Conservation (phyloP, 2,113 vertebrate genomes). For the Ophthalmolycus amberensis region DNA sequence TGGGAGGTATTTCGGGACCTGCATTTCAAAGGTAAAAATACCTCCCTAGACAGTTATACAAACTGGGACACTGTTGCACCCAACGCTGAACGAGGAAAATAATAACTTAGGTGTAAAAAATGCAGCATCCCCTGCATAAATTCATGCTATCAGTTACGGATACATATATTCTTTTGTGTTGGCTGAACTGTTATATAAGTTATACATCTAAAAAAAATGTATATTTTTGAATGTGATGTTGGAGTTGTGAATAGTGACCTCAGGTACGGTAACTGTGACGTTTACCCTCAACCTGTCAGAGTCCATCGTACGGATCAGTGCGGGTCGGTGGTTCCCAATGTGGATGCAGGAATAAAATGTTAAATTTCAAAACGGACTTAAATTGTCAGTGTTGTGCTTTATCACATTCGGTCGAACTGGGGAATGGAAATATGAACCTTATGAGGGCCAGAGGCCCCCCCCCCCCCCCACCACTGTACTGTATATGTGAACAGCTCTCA, state of each 20-base stretch:
- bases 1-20: conserved; percentile 50
- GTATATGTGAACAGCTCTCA: conserved; percentile 46
- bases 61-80: conserved; percentile 10
- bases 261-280: background rate
- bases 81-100: background rate
- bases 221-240: background rate
- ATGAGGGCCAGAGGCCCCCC: conserved; percentile 3
- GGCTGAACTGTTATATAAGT: background rate
- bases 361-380: background rate
- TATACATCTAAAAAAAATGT: background rate
- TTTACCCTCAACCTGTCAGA: background rate
- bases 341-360: conserved; percentile 12
- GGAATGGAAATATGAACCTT: conserved; percentile 21
- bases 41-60: conserved; percentile 12
- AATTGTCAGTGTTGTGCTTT: background rate
- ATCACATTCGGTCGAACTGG: conserved; percentile 5
- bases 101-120: background rate
- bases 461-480: background rate
- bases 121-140: background rate
- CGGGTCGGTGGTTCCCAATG: background rate
- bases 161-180: background rate
- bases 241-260: background rate
- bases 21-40: conserved; percentile 57
- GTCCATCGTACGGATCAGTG: background rate
- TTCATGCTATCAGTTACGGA: background rate